Evolutionary conservation across 53 echinoderm and acorn worm species (phyloP).

Genomic region (Stichopus horrens): DNA sequence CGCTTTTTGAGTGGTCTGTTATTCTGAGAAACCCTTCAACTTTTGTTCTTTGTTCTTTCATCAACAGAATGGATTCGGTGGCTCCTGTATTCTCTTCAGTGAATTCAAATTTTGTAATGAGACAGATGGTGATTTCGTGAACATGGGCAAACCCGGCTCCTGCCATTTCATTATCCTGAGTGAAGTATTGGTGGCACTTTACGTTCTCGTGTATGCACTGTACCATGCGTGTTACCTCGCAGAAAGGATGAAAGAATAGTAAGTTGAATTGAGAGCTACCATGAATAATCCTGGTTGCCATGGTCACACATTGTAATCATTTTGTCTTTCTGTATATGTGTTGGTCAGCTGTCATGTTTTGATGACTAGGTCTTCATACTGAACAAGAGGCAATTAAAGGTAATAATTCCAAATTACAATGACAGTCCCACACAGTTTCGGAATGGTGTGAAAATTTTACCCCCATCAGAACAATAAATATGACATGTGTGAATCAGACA

Average conservation of each 20-base stretch:
- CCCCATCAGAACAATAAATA: too few relatives aligned
- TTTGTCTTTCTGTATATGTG: neutral
- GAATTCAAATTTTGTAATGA: constrained; percentile 73
- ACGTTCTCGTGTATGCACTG: constrained; percentile 58
- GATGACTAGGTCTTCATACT: neutral
- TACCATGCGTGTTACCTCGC: constrained; percentile 70
- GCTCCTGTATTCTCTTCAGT: constrained; percentile 79
- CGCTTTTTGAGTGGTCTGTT: too few relatives aligned
- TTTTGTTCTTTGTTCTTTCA: neutral
- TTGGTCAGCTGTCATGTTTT: neutral
- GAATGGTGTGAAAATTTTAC: too few relatives aligned
- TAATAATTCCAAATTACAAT: too few relatives aligned
- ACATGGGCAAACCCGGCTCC: constrained; percentile 67
- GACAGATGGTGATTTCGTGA: constrained; percentile 69
- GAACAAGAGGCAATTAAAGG: too few relatives aligned
- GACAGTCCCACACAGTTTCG: too few relatives aligned
- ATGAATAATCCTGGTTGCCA: too few relatives aligned
- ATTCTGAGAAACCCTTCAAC: too few relatives aligned
- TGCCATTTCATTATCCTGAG: constrained; percentile 78
- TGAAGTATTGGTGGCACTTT: constrained; percentile 68
- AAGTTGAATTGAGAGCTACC: neutral
- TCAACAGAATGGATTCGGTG: constrained; percentile 70
- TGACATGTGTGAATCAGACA: too few relatives aligned
- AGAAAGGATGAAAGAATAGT: constrained; percentile 51
- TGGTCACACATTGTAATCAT: neutral